These are phyloP conservation scores for Fregata magnificens DNA, from an alignment of 2,113 vertebrate genomes.

Conservation along the genomic window DNA sequence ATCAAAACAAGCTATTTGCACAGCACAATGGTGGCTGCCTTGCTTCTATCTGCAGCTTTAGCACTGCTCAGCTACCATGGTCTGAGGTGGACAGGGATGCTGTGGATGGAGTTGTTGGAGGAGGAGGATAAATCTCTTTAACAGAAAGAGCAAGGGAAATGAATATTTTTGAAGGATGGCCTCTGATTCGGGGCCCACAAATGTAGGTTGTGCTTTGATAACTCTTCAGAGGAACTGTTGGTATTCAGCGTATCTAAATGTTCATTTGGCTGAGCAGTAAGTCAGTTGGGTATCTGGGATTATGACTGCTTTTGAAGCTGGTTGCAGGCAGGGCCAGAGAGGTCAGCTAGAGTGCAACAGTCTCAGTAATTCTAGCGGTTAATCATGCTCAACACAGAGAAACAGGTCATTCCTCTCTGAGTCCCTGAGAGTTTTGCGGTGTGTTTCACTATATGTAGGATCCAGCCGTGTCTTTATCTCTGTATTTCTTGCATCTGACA, in stretches of 20 bases:
- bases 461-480: not conserved
- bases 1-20: not conserved
- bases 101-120: not conserved
- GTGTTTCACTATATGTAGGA: not conserved
- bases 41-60: not conserved
- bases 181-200: not conserved
- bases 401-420: not conserved
- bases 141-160: not conserved
- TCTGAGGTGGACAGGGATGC: not conserved
- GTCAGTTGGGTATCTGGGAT: not conserved
- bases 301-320: not conserved
- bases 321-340: not conserved
- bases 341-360: not conserved
- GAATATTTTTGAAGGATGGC: not conserved
- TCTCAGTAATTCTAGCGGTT: not conserved
- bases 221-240: not conserved
- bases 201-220: not conserved
- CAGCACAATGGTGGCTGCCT: not conserved
- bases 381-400: not conserved
- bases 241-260: not conserved
- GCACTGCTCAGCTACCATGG: not conserved
- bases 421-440: not conserved
- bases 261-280: not conserved
- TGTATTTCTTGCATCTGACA: not conserved
- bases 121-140: not conserved